A percentile compares a stretch with the other conserved stretches of the same genome.
These are phyloP conservation scores for Ctenicera cuprea DNA, from an alignment of 2,888 invertebrate species.

Conservation along the genomic window DNA sequence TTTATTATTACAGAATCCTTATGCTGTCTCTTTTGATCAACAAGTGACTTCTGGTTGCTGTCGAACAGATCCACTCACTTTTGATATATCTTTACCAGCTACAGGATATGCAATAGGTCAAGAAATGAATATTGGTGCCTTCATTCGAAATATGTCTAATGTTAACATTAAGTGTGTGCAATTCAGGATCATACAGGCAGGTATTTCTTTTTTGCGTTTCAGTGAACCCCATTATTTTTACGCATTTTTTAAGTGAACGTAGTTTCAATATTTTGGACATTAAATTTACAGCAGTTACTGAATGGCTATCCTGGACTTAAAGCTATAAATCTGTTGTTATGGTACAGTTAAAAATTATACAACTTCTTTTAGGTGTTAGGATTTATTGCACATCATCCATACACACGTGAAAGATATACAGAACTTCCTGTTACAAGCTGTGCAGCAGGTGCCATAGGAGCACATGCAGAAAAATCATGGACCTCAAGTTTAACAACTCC, in stretches of 20 bases:
- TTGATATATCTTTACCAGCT: conserved; percentile 66
- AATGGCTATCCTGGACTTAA: too few relatives aligned
- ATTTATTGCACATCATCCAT: conserved; percentile 3
- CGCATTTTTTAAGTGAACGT: too few relatives aligned
- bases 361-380: background rate
- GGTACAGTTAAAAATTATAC: too few relatives aligned
- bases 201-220: background rate
- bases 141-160: conserved; percentile 82
- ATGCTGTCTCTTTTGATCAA: conserved; percentile 13
- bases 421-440: conserved; percentile 31
- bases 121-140: conserved; percentile 80
- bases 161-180: background rate
- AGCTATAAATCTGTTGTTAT: too few relatives aligned
- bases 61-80: conserved; percentile 29
- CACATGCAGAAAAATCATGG: conserved; percentile 64
- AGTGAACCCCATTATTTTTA: too few relatives aligned
- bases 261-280: too few relatives aligned
- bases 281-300: too few relatives aligned
- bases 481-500: conserved; percentile 61
- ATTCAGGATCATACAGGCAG: conserved; percentile 6
- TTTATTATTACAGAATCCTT: background rate
- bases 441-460: conserved; percentile 63
- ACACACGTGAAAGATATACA: background rate
- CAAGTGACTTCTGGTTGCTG: conserved; percentile 20
- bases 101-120: conserved; percentile 87